Percentiles rank a stretch among this genome's conserved stretches.
Conservation (phyloP, 2,888 invertebrate species). For the Matsumyia berberina region DNA sequence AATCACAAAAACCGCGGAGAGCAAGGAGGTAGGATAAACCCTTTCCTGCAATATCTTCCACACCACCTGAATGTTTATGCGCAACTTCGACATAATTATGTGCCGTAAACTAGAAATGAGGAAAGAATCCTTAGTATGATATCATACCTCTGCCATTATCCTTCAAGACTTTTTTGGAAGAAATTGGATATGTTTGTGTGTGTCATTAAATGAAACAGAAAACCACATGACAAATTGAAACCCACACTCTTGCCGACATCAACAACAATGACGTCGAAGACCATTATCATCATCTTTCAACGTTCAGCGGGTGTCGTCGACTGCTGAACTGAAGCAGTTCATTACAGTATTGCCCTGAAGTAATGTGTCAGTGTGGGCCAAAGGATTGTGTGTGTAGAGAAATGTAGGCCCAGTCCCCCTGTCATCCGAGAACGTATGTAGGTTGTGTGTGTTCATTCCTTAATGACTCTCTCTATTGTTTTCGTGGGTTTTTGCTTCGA, state of each 20-base stretch:
- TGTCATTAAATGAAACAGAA: constrained; percentile 66
- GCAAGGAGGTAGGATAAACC: constrained; percentile 20
- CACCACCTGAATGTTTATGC: constrained; percentile 36
- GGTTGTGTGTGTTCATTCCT: constrained; percentile 15
- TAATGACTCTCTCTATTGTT: constrained; percentile 64
- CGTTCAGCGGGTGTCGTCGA: constrained; percentile 15
- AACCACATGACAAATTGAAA: constrained; percentile 61
- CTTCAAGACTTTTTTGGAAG: constrained; percentile 35
- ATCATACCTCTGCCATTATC: constrained; percentile 34
- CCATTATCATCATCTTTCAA: constrained; percentile 61
- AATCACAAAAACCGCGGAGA: constrained; percentile 2
- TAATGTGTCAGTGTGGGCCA: constrained; percentile 70
- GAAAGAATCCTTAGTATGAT: constrained; percentile 29
- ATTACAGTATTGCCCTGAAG: constrained; percentile 69
- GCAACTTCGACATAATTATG: constrained; percentile 46
- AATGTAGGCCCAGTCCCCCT: constrained; percentile 18
- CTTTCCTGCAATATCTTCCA: constrained; percentile 11
- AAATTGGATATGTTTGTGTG: constrained; percentile 63
- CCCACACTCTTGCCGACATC: constrained; percentile 12
- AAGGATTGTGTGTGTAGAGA: constrained; percentile 11
- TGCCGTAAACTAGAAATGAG: constrained; percentile 9
- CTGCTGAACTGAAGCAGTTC: constrained; percentile 50
- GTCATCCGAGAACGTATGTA: constrained; percentile 31
- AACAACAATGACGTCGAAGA: no score
- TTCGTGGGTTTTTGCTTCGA: constrained; percentile 49